Percentiles rank a stretch among this genome's conserved stretches.
These are phyloP conservation scores for Terrapene triunguis DNA, from an alignment of 2,113 vertebrate species.

Conservation along the genomic window DNA sequence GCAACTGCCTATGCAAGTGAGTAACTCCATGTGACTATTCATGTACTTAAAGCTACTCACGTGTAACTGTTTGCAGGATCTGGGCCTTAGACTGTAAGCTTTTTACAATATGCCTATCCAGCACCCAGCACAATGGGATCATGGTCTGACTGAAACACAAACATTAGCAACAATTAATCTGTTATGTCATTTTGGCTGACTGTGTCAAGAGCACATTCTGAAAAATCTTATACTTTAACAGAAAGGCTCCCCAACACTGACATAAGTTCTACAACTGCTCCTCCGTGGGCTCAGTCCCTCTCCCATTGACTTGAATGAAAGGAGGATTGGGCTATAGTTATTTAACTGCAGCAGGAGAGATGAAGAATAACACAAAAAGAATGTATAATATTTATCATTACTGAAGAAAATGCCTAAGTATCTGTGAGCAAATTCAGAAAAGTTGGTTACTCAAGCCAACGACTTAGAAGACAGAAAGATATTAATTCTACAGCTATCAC, in stretches of 20 bases:
- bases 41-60: not conserved
- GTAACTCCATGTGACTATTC: not conserved
- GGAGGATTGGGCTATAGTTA: not conserved
- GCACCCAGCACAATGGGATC: not conserved
- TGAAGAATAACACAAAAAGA: not conserved
- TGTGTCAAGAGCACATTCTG: not conserved
- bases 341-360: not conserved
- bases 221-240: not conserved
- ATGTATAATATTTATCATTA: not conserved
- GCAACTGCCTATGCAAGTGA: not conserved
- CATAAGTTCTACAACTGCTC: not conserved
- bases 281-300: rapidly evolving
- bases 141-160: not conserved
- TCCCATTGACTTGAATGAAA: not conserved
- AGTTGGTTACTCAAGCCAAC: not conserved
- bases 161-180: not conserved
- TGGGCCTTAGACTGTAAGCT: not conserved
- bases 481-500: not conserved
- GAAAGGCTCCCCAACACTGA: not conserved
- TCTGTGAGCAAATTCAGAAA: not conserved
- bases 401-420: not conserved
- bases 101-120: not conserved
- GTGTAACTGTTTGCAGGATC: not conserved
- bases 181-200: not conserved
- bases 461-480: conserved; percentile 8